Percentiles rank a stretch among this genome's conserved stretches.
Evolutionary conservation across 2,888 invertebrate species (phyloP).

Genomic region (Amiota mariae): DNA sequence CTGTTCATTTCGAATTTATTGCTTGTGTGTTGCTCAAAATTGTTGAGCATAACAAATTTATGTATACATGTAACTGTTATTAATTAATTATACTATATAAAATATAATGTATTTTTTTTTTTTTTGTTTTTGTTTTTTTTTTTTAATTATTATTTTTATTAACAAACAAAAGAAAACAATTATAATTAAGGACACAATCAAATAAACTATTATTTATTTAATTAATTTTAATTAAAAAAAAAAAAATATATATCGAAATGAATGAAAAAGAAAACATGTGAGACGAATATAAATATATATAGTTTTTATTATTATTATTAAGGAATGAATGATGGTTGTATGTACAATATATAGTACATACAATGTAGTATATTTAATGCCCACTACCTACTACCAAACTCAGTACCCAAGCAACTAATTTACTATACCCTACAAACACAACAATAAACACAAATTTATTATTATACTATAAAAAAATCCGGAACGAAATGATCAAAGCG

Average conservation of each 20-base stretch:
- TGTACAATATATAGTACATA: no score
- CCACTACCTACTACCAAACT: no score
- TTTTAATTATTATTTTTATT: constrained; percentile 53
- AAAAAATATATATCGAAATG: not conserved
- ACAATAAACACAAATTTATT: constrained; percentile 42
- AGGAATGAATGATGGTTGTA: no score
- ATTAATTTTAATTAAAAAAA: constrained; percentile 24
- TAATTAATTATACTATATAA: not conserved
- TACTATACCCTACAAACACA: not conserved
- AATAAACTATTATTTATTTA: constrained; percentile 20
- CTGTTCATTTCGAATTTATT: constrained; percentile 11
- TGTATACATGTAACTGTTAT: not conserved
- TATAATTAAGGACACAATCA: not conserved
- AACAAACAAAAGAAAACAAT: constrained; percentile 25
- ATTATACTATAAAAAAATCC: constrained; percentile 71
- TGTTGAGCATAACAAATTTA: constrained; percentile 1
- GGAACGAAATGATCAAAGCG: constrained; percentile 63
- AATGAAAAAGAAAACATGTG: not conserved
- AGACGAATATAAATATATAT: no score
- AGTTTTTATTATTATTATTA: no score
- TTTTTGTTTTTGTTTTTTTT: constrained; percentile 48
- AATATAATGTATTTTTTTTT: not conserved
- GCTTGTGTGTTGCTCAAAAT: constrained; percentile 19
- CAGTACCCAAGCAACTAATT: no score
- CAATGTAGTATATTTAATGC: no score